Evolutionary conservation across 2,888 invertebrate genomes (phyloP), one percentile per base, ranked within the genome.

Genomic region (Lasius platythorax): DNA sequence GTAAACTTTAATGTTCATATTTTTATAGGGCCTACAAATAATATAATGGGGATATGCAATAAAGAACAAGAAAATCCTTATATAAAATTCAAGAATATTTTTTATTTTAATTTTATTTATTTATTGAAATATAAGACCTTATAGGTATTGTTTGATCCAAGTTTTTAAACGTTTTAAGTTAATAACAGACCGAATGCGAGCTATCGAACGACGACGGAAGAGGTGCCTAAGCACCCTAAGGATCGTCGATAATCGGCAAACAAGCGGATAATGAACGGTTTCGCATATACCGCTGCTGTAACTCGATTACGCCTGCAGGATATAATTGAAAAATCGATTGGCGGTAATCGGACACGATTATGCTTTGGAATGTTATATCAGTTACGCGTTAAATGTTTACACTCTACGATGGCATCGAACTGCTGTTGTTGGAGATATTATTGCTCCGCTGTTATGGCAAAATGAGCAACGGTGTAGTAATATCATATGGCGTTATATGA

Each of bases 291-390:
- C 61, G 33, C 33, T 33, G 78, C 53, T 50, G 61, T 61, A 81
- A 81, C 61, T 79, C 72, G 61, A 81, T 81, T 81, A 81, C 46
- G 46, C 61, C 61, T 61, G 79, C 61, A 46, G 53, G 79, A 72
- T 81, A 81, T 81, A 81, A 81, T 81, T 81, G 79, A 81, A 81
- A 81, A 81, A 72, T 61, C 79, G 73, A 81, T 81, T 81, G 79
- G 33, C 79, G 33, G 79, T 81, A 81, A 81, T 81, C 79, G 79
- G 79, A 81, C 46, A 81, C 73, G 61, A 81, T 81, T 81, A 81
- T 72, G 58, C 61, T 61, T 61, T 72, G 72, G 46, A 61, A 72
- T 46, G 79, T 33, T 72, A 81, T 81, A 81, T 81, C 79, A 72
- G 73, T 81, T 81, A 81, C 79, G 79, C 79, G 72, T 66, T 78